A percentile compares a stretch with the other conserved stretches of the same genome.
These are phyloP conservation scores for Synergus itoensis DNA, from an alignment of 2,888 invertebrate genomes.

Conservation along the genomic window DNA sequence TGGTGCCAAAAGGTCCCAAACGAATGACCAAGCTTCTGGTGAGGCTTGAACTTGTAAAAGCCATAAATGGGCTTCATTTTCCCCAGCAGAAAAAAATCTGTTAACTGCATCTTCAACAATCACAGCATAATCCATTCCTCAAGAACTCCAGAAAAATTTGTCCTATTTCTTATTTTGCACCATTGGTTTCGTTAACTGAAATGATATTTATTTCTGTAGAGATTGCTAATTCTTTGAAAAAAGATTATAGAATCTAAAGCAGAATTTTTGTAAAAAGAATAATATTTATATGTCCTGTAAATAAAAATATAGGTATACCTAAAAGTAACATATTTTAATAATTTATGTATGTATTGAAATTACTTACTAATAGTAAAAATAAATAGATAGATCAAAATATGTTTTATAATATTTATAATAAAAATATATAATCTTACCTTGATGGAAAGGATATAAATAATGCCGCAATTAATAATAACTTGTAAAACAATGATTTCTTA, in stretches of 20 bases:
- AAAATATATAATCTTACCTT: neutral
- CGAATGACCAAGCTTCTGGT: conserved; percentile 94
- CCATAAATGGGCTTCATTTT: conserved; percentile 91
- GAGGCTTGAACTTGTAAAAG: conserved; percentile 91
- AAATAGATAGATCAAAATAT: no score
- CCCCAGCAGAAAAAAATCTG: conserved; percentile 82
- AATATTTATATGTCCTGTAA: neutral
- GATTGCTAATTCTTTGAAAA: neutral
- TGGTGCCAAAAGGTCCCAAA: conserved; percentile 92
- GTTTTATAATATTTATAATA: neutral
- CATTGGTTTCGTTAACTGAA: conserved; percentile 6
- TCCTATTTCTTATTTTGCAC: neutral
- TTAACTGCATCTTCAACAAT: conserved; percentile 78
- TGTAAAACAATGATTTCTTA: no score
- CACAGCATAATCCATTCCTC: conserved; percentile 72
- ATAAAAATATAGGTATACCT: no score
- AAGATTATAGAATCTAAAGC: neutral
- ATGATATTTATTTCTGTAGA: neutral
- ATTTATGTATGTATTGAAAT: no score
- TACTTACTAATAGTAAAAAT: no score
- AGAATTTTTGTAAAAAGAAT: neutral
- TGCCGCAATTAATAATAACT: no score
- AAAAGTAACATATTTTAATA: no score
- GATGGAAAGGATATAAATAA: no score
- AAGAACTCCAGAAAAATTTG: neutral